Evolutionary conservation across 2,888 invertebrate genomes (phyloP).

Genomic region (Mesoligia furuncula): DNA sequence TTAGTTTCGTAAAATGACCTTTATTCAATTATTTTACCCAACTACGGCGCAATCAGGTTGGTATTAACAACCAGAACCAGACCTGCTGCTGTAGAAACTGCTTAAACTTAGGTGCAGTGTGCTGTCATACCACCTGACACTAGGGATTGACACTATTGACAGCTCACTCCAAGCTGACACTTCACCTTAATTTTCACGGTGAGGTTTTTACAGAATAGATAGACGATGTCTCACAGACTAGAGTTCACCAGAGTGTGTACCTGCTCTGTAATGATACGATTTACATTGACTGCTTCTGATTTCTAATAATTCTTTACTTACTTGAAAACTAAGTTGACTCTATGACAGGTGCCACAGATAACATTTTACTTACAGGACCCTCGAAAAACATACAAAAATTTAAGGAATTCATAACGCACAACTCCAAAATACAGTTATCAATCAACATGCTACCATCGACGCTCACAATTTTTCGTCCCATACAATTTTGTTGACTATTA

Average conservation of each 20-base stretch:
- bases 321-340: background rate
- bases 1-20: slow-evolving; percentile 21
- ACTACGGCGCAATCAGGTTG: background rate
- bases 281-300: background rate
- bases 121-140: background rate
- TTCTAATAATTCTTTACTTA: background rate
- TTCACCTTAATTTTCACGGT: background rate
- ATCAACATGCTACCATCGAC: slow-evolving; percentile 48
- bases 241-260: background rate
- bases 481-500: slow-evolving; percentile 80
- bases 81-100: no score
- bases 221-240: background rate
- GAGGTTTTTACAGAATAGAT: background rate
- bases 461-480: slow-evolving; percentile 66
- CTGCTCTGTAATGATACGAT: background rate
- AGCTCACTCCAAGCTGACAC: background rate
- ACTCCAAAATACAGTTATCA: slow-evolving; percentile 45
- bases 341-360: background rate
- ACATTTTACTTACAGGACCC: background rate
- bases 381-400: background rate
- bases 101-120: background rate
- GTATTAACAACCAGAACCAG: background rate
- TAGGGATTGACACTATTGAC: background rate
- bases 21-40: slow-evolving; percentile 3
- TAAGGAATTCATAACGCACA: slow-evolving; percentile 18